Evolutionary conservation across 1,140 invertebrate species (phyloP), one percentile per base, ranked within the genome.

Genomic region (Orchestia grillus): DNA sequence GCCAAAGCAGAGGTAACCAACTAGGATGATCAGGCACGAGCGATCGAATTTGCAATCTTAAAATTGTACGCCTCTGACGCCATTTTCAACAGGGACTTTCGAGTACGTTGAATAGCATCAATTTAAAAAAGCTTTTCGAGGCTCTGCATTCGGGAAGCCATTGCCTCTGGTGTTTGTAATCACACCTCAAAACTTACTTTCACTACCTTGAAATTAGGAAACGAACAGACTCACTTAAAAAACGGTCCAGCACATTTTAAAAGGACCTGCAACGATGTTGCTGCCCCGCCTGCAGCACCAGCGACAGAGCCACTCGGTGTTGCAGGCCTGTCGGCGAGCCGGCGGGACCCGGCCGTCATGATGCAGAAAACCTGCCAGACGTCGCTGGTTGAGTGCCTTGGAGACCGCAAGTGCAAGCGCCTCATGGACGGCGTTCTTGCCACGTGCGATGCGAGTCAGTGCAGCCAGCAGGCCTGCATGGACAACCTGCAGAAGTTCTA

Each of bases 391-490:
- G 98, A 98, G 96, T 98, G 98, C 97, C 98, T 98, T 97, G 98
- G 98, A 97, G 98, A 99, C 97, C 98, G 98, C 95, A 98, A 98
- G 96, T 99, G 99, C 97, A 98, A 98, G 97, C 96, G 97, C 57
- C 98, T 98, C 88, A 97, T 99, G 95, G 98, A 98, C 87, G 98
- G 98, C 6, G 98, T 99, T 96, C 97, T 99, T 96, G 98, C 98
- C 97, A 98, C 98, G 97, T 99, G 99, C 97, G 98, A 98, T 95
- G 95, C 96, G 40, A 96, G 57, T 97, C 97, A 98, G 77, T 99
- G 99, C 97, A 98, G 98, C 97, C 98, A 98, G 96, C 98, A 99
- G 97, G 98, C 98, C 19, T 99, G 99, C 97, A 99, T 99, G 98
- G 98, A 98, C 95, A 98, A 98, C n/a, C 97, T 99, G 96, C 98